Conservation (phyloP, 2,113 vertebrate species). For the Lophochroa leadbeateri region DNA sequence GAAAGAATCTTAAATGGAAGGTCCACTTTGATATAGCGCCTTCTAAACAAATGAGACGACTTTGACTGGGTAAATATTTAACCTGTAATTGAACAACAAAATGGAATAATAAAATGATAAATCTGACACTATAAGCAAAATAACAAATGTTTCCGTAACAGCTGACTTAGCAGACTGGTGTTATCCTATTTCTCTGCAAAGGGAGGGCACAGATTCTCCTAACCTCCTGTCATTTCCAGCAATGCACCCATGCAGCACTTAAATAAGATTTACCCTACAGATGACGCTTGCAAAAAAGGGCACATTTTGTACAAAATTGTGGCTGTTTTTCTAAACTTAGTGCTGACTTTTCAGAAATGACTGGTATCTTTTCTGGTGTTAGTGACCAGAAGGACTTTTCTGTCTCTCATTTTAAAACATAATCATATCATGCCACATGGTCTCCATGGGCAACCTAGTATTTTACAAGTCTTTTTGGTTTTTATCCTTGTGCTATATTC, state of each 20-base stretch:
- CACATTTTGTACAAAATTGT: not conserved
- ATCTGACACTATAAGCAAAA: not conserved
- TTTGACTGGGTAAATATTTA: not conserved
- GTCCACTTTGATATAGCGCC: slow-evolving; percentile 8
- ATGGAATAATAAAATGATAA: not conserved
- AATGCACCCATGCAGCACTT: not conserved
- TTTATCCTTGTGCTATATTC: not conserved
- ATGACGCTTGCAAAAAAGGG: not conserved
- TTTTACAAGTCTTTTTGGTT: not conserved
- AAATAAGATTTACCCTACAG: not conserved
- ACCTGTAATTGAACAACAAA: not conserved
- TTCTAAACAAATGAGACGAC: not conserved
- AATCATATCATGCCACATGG: accelerated
- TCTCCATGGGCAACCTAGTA: not conserved
- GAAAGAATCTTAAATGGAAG: slow-evolving; percentile 22
- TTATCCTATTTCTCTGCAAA: not conserved
- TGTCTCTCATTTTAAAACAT: not conserved
- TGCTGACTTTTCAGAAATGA: not conserved
- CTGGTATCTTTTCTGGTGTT: not conserved
- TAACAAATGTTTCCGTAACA: not conserved
- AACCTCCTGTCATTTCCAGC: not conserved
- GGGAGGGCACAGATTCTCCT: not conserved
- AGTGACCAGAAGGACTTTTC: too few relatives aligned
- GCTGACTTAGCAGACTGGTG: not conserved
- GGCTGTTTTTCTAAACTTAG: not conserved